Conservation (phyloP, 1,140 invertebrate genomes). For the Pachypsylla venusta region DNA sequence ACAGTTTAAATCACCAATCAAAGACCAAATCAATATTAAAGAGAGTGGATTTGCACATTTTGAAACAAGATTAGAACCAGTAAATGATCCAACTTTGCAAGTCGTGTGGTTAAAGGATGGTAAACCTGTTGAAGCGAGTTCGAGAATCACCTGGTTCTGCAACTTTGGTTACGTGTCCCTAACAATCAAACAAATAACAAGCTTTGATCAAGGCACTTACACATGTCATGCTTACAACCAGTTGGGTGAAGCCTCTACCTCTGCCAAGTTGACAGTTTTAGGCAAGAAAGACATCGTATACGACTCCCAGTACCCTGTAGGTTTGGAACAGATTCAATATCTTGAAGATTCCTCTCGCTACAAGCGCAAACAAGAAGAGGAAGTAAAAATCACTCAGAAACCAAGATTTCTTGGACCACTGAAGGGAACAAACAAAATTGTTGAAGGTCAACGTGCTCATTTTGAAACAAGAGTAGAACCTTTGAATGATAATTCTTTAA, state of each 20-base stretch:
- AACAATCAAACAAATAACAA: slow-evolving; percentile 83
- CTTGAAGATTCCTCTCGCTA: slow-evolving; percentile 53
- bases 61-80: slow-evolving; percentile 83
- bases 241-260: slow-evolving; percentile 75
- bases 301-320: slow-evolving; percentile 72
- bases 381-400: slow-evolving; percentile 54
- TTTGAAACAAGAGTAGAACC: slow-evolving; percentile 92
- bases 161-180: slow-evolving; percentile 94
- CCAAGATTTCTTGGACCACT: slow-evolving; percentile 72
- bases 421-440: slow-evolving; percentile 80
- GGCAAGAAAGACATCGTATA: slow-evolving; percentile 67
- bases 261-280: slow-evolving; percentile 70
- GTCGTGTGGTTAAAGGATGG: slow-evolving; percentile 96
- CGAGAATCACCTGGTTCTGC: slow-evolving; percentile 84
- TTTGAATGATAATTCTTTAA: slow-evolving; percentile 74
- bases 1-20: slow-evolving; percentile 83
- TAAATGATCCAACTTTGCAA: slow-evolving; percentile 76
- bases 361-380: slow-evolving; percentile 42
- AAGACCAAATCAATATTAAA: slow-evolving; percentile 70
- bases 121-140: slow-evolving; percentile 75
- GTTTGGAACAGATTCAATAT: slow-evolving; percentile 74
- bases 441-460: slow-evolving; percentile 91
- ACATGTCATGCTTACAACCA: slow-evolving; percentile 77
- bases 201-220: slow-evolving; percentile 81
- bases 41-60: slow-evolving; percentile 93